phyloP scores from a whole-genome alignment of 30 jellyfish, hydroid and myxozoan genomes.

The Catostylus mosaicus region DNA sequence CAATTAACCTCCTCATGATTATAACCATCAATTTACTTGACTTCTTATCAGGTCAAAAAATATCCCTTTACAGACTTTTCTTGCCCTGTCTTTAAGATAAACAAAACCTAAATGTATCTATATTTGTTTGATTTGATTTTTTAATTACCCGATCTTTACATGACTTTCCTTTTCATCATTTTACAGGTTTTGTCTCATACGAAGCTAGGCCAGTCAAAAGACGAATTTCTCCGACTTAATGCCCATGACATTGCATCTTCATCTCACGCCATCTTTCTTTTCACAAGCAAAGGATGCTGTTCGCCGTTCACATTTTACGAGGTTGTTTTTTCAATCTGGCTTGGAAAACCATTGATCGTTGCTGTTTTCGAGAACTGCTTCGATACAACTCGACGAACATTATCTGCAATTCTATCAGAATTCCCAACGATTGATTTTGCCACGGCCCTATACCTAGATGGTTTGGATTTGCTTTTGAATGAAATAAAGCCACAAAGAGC shows the following conservation, averaged over 20 bases:
- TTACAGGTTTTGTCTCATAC: constrained; percentile 50
- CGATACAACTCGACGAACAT: constrained; percentile 20
- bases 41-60: too few relatives aligned
- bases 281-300: constrained; percentile 42
- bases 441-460: constrained; percentile 52
- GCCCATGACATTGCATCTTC: constrained; percentile 39
- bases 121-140: too few relatives aligned
- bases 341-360: constrained; percentile 32
- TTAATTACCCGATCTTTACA: too few relatives aligned
- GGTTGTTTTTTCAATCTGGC: constrained; percentile 55
- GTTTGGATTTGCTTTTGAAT: constrained; percentile 45
- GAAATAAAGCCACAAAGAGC: constrained; percentile 56
- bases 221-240: constrained; percentile 56
- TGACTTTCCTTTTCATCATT: neutral
- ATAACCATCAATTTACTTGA: too few relatives aligned
- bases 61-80: too few relatives aligned
- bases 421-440: constrained; percentile 55
- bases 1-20: too few relatives aligned
- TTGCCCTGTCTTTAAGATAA: too few relatives aligned
- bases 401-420: constrained; percentile 42
- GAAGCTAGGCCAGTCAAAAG: constrained; percentile 75
- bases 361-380: constrained; percentile 38
- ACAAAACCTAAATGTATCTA: too few relatives aligned
- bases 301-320: constrained; percentile 73
- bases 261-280: constrained; percentile 35